A percentile compares a stretch with the other conserved stretches of the same genome.
These are phyloP conservation scores for western clawed frog (Xenopus tropicalis) DNA, from an alignment of 2,113 vertebrate genomes.

Conservation along the genomic window DNA sequence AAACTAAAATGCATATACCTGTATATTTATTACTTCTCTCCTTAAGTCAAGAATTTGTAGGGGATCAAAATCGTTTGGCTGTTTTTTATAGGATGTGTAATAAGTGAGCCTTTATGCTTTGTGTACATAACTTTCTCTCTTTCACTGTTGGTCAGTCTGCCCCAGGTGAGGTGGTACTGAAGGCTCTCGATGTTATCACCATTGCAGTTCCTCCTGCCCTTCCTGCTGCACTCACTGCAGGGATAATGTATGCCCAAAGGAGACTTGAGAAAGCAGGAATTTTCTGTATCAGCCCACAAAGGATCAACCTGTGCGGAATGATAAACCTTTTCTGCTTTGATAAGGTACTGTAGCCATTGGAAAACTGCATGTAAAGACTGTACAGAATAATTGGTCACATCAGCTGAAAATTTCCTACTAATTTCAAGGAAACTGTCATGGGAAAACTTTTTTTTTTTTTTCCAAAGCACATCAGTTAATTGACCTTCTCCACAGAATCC, in stretches of 20 bases:
- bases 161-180: conserved; percentile 63
- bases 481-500: too few relatives aligned
- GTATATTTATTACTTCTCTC: too few relatives aligned
- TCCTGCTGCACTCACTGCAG: conserved; percentile 71
- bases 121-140: neutral
- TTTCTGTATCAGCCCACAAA: conserved; percentile 74
- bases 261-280: conserved; percentile 70
- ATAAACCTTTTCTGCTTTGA: conserved; percentile 77
- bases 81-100: too few relatives aligned
- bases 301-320: conserved; percentile 73
- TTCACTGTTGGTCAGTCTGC: conserved; percentile 50
- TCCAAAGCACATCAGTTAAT: too few relatives aligned
- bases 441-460: too few relatives aligned
- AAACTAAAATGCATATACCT: too few relatives aligned
- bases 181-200: conserved; percentile 71
- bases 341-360: conserved; percentile 60
- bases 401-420: neutral
- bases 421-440: too few relatives aligned
- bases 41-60: too few relatives aligned
- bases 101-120: too few relatives aligned
- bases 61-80: too few relatives aligned
- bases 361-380: neutral
- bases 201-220: conserved; percentile 73
- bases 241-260: conserved; percentile 70
- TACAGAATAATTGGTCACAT: neutral